Evolutionary conservation across 1,140 invertebrate species (phyloP).

Genomic region (Bombus difficillimus): DNA sequence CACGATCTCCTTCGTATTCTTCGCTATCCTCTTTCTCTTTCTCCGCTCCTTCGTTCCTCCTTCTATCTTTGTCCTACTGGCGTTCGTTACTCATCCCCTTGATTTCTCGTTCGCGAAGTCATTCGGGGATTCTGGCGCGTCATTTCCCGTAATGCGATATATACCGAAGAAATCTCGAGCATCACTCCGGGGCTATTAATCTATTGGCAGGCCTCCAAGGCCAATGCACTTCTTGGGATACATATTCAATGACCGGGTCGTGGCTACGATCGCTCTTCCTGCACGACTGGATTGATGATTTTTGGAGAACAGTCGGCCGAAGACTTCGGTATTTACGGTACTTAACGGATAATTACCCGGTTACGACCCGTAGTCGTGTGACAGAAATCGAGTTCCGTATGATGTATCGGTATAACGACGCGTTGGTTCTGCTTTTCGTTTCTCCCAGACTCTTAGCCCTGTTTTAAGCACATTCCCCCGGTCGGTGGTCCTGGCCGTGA

Average conservation of each 20-base stretch:
- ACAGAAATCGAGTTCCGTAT: no score
- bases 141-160: constrained; percentile 79
- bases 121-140: constrained; percentile 73
- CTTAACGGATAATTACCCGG: no score
- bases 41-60: not conserved
- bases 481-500: not conserved
- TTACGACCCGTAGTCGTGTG: no score
- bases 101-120: constrained; percentile 65
- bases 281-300: not conserved
- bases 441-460: no score
- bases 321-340: no score
- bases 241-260: constrained; percentile 74
- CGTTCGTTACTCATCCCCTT: constrained; percentile 24
- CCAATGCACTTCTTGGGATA: constrained; percentile 78
- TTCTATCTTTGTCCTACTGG: constrained; percentile 16
- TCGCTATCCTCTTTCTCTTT: not conserved
- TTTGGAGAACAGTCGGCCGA: not conserved
- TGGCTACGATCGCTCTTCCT: not conserved
- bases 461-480: not conserved
- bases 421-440: no score
- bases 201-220: constrained; percentile 80
- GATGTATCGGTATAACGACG: no score
- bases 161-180: constrained; percentile 76
- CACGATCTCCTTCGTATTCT: constrained; percentile 29
- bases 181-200: constrained; percentile 81